Evolutionary conservation across 2,113 vertebrate genomes (phyloP), one percentile per base, ranked within the genome.

Genomic region (Ictidomys tridecemlineatus): DNA sequence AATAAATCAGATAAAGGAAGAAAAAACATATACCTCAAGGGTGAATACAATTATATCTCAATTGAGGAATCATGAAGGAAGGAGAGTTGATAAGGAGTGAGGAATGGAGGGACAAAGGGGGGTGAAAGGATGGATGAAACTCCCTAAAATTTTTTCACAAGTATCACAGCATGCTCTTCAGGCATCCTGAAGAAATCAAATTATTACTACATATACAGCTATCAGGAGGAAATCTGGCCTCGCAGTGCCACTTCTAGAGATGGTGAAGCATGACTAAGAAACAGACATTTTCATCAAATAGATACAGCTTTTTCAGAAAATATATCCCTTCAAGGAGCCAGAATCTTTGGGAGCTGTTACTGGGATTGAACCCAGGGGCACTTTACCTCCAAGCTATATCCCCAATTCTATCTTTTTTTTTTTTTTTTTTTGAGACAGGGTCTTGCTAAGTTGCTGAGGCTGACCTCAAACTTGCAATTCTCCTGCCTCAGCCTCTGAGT

Each of bases 1-100:
- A 91, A 72, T 77, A 72, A 82, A 28, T n/a, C n/a, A 90, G 28
- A 82, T 61, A 51, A 92, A 92, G 42, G 80, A 95, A 85, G 39
- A 89, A 85, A 88, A 51, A 76, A 76, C 14, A 26, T 48, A 20
- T 32, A 82, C 34, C 92, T 82, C 76, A 79, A 91, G 34, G 69
- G 30, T 48, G 32, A 92, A 58, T 13, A 79, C n/a, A 96, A 95
- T 84, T 56, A 42, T 34, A 79, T 69, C 58, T 89, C 74, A 93
- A 85, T 53, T 48, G 91, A 88, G 34, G 3, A 91, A 39, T 76
- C 67, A 85, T 14, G 70, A 70, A 53, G 14, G 69, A 24, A 80
- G 30, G 10, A 69, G 3, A 77, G 10, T 17, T 16, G 4, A 11
- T 20, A 69, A 4, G 37, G 17, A 74, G 8, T 48, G 37, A 76